These are phyloP conservation scores for Murina feae DNA, from an alignment of 2,113 vertebrate species.

Conservation along the genomic window DNA sequence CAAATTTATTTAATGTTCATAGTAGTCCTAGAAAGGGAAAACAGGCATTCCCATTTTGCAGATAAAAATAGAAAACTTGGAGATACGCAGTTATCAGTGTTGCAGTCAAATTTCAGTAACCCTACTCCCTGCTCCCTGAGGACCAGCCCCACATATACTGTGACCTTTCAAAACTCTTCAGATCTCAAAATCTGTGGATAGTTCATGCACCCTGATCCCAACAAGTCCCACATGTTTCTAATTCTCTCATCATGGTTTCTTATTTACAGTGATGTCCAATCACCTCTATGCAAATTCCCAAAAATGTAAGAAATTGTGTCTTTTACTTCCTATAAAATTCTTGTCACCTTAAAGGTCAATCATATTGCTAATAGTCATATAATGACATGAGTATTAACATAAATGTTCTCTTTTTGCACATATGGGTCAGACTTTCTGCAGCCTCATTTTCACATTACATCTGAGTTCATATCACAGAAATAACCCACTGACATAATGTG, in stretches of 20 bases:
- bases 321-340: background rate
- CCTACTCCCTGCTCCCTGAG: background rate
- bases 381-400: background rate
- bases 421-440: slow-evolving; percentile 4
- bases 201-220: background rate
- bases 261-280: background rate
- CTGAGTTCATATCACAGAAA: slow-evolving; percentile 32
- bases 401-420: slow-evolving; percentile 34
- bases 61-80: background rate
- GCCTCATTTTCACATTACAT: slow-evolving; percentile 46
- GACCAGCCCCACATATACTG: background rate
- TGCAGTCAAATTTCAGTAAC: background rate
- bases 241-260: background rate
- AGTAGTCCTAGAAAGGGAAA: background rate
- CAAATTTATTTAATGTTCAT: background rate
- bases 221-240: background rate
- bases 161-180: background rate
- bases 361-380: background rate
- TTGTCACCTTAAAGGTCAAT: background rate
- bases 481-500: slow-evolving; percentile 1
- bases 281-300: background rate
- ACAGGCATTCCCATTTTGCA: background rate
- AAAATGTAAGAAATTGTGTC: background rate
- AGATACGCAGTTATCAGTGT: background rate
- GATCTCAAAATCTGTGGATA: background rate